These are phyloP conservation scores for Athetis lepigone DNA, from an alignment of 2,888 invertebrate species.

Conservation along the genomic window DNA sequence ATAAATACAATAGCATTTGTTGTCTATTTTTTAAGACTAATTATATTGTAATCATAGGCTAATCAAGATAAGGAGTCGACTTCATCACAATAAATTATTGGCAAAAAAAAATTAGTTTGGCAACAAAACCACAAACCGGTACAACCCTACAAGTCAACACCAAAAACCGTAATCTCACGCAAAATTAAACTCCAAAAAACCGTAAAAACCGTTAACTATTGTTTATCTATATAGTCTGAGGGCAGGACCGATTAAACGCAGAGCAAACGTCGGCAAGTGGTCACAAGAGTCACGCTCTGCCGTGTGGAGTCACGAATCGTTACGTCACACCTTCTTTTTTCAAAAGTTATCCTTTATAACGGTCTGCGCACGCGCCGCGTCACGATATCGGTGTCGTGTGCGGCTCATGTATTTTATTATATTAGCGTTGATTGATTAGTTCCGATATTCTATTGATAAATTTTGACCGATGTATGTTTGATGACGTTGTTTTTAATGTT, in stretches of 20 bases:
- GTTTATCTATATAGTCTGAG: conserved; percentile 61
- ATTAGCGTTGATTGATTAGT: conserved; percentile 66
- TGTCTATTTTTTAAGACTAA: too few species aligned
- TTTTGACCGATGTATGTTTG: conserved; percentile 60
- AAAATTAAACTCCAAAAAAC: conserved; percentile 25
- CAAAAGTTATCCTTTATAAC: conserved; percentile 67
- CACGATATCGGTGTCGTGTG: conserved; percentile 66
- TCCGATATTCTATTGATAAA: conserved; percentile 62
- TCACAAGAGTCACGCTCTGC: conserved; percentile 73
- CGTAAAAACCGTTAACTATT: conserved; percentile 55
- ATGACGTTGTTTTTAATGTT: conserved; percentile 16
- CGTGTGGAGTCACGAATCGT: conserved; percentile 72
- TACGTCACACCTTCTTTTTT: conserved; percentile 73
- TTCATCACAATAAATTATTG: too few species aligned
- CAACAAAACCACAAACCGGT: background rate
- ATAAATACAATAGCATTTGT: too few species aligned
- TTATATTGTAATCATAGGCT: too few species aligned
- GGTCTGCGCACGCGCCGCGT: conserved; percentile 66
- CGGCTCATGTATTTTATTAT: conserved; percentile 62
- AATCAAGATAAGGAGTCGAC: too few species aligned
- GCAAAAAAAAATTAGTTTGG: background rate
- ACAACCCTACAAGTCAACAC: background rate
- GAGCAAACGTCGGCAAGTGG: conserved; percentile 66
- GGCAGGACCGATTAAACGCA: conserved; percentile 62
- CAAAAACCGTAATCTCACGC: conserved; percentile 17